Evolutionary conservation across 2,797 vertebrate species (phyloP).

Genomic region (Pseudomugil tenellus): DNA sequence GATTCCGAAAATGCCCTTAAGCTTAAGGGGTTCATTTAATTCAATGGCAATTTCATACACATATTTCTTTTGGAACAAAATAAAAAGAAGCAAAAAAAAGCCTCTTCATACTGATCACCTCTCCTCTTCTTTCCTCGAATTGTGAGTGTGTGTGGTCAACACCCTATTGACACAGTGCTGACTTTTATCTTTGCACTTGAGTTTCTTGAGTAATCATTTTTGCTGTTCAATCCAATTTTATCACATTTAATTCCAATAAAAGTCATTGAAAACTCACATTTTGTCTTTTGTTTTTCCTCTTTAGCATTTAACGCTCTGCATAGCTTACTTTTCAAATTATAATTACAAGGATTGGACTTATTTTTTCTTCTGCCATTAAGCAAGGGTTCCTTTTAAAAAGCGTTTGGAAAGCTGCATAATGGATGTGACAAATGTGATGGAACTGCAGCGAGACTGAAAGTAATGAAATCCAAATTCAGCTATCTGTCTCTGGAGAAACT

Average conservation of each 20-base stretch:
- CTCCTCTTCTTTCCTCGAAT: neutral
- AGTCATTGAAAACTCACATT: neutral
- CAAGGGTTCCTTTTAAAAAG: constrained; percentile 14
- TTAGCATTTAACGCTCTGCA: neutral
- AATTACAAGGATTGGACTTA: neutral
- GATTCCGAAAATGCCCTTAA: neutral
- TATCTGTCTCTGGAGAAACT: constrained; percentile 2
- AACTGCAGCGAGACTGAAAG: constrained; percentile 16
- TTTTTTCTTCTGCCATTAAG: constrained; percentile 14
- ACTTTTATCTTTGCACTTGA: constrained; percentile 8
- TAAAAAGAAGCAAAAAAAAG: neutral
- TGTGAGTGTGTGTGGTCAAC: constrained; percentile 2
- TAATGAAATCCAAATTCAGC: constrained; percentile 20
- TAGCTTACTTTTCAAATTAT: constrained; percentile 15
- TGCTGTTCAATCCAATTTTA: neutral
- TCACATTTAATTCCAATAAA: constrained; percentile 4
- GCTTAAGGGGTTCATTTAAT: neutral
- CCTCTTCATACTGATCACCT: neutral
- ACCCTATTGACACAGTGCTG: neutral
- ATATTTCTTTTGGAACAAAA: constrained; percentile 4
- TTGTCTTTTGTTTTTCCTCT: neutral
- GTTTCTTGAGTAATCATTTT: neutral
- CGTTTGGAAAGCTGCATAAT: constrained; percentile 6
- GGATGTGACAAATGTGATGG: constrained; percentile 18
- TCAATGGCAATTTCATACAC: neutral